phyloP scores from a whole-genome alignment of 2,113 vertebrate species.

The Chaenocephalus aceratus region DNA sequence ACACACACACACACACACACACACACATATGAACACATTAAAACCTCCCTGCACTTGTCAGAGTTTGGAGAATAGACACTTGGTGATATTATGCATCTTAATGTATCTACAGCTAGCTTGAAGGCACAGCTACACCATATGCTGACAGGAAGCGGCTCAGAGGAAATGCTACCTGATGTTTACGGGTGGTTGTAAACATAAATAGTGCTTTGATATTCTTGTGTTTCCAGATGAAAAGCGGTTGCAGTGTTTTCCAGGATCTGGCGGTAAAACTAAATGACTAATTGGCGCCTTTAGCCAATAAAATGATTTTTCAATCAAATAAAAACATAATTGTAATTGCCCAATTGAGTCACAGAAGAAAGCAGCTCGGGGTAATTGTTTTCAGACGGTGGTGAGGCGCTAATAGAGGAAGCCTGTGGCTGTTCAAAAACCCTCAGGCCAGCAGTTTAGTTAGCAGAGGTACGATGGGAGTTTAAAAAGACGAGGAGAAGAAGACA shows the following conservation, averaged over 20 bases:
- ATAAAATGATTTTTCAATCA: background rate
- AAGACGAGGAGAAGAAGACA: background rate
- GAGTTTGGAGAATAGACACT: conserved; percentile 20
- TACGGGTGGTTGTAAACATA: background rate
- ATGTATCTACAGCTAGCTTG: background rate
- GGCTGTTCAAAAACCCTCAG: background rate
- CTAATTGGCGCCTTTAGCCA: background rate
- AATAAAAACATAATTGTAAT: background rate
- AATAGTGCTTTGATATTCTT: background rate
- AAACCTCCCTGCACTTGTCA: background rate
- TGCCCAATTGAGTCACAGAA: background rate
- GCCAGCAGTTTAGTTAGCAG: background rate
- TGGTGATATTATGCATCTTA: background rate
- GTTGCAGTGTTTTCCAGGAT: background rate
- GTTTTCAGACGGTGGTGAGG: background rate
- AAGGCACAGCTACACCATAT: background rate
- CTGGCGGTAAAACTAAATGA: background rate
- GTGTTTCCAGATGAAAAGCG: background rate
- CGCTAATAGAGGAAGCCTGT: background rate
- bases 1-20: conserved; percentile 9
- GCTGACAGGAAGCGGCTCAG: background rate
- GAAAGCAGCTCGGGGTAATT: background rate
- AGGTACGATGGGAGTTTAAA: too few species aligned
- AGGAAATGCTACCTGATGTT: background rate
- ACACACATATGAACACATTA: background rate